phyloP scores from a whole-genome alignment of 2,113 vertebrate species.

The Oophaga pumilio region DNA sequence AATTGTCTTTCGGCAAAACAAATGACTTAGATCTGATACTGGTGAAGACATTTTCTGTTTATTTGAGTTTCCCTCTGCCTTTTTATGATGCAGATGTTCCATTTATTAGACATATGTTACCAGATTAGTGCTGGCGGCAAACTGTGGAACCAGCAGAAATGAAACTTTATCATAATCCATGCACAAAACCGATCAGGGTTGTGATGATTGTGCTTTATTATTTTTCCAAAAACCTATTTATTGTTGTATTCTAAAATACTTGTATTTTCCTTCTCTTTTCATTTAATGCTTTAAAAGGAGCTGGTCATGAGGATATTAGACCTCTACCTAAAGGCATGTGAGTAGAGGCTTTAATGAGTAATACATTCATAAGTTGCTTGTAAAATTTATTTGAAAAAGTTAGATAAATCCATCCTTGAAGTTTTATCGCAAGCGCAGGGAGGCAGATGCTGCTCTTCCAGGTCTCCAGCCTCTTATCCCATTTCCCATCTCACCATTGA shows the following conservation, averaged over 20 bases:
- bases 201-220: not conserved
- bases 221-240: not conserved
- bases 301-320: not conserved
- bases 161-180: not conserved
- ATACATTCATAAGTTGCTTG: too few relatives aligned
- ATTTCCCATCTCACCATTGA: too few relatives aligned
- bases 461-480: too few relatives aligned
- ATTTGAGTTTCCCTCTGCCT: not conserved
- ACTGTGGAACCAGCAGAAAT: conserved; percentile 12
- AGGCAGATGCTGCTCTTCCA: too few relatives aligned
- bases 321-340: too few relatives aligned
- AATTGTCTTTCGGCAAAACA: not conserved
- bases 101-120: conserved; percentile 40
- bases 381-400: too few relatives aligned
- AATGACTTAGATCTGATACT: conserved; percentile 5
- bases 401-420: too few relatives aligned
- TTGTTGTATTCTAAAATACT: not conserved
- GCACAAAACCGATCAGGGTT: not conserved
- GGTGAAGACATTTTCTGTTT: conserved; percentile 5
- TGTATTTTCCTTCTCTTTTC: not conserved
- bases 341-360: too few relatives aligned
- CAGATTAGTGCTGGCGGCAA: conserved; percentile 3
- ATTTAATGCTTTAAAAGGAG: not conserved
- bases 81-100: conserved; percentile 35
- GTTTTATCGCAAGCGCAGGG: too few relatives aligned